Base-by-base conservation (phyloP, 2,888 invertebrate species). In the Drosophila monieri region DNA sequence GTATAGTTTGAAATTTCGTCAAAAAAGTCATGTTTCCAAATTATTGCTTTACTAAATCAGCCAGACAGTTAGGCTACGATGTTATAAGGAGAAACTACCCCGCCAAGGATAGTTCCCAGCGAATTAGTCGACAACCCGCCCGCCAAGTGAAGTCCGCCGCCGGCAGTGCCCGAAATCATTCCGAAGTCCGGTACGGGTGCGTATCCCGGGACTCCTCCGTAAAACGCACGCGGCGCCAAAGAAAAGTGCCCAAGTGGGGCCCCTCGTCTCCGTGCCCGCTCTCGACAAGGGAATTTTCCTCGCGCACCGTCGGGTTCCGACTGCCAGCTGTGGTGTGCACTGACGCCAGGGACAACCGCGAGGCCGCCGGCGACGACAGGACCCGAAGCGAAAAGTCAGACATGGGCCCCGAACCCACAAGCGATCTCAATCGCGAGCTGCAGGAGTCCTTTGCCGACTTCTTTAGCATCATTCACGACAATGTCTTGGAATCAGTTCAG, bases 361-460 rank as follows among this genome's bases (percentile, higher is more conserved):
- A 15, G 44, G 35, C 15, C 12, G 43, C 23, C 25, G 25, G 14
- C 47, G 48, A 9, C 18, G 60, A 25, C 8, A 18, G 10, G 6
- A 10, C 4, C 0, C 12, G 23, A 0, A 27, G 27, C 2, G 25
- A 43, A n/a, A 48, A 48, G 0, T 1, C n/a, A 8, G 18, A 21
- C 9, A 39, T 32, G 6, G 9, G 3, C n/a, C 3, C 39, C 4
- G 32, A 12, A 21, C 4, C 46, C 14, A 43, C 6, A 12, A n/a
- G 10, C 4, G 58, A 70, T 30, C 18, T 64, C 12, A 61, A 46
- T 35, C 72, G 58, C 8, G 72, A 66, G 8, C 48, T 76, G 9
- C 76, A 88, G 47, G 88, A 90, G 1, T 78, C 88, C n/a, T 88
- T 87, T 39, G 77, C 77, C 6, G 89, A 89, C 48, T 90, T 91